Base-by-base conservation (phyloP, 2,797 vertebrate species). In the Oreortyx pictus region DNA sequence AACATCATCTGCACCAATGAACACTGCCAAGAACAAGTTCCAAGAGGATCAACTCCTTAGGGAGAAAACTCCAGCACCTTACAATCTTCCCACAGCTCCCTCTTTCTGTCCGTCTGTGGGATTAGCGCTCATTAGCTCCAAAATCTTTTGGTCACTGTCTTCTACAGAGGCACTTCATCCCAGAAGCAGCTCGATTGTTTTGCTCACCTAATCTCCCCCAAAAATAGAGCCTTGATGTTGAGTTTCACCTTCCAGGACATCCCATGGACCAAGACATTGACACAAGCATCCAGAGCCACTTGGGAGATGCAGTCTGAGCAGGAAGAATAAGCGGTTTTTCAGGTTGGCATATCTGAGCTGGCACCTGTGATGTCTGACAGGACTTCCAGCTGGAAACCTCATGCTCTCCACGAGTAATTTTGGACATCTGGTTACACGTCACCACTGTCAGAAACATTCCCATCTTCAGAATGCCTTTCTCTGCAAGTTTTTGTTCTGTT, bases 371-470 rank as follows among this genome's bases (percentile, higher is more conserved):
- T 54, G 60, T 50, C 54, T 54, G 46, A 59, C 44, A 75, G 59
- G 41, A 57, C 46, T 88, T 93, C 61, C 76, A 94, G 73, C 68
- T 86, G 61, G 82, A 87, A 89, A 65, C 13, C 44, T 43, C 22
- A 13, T 1, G 19, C 31, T 82, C 37, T 65, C 17, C 39, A 43
- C 1, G 17, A 60, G 47, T 59, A 49, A 86, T 86, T 83, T 52
- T 68, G 41, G 77, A 81, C 54, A 91, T 61, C 70, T 89, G 41
- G 49, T 54, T 68, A 41, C 66, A 86, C 72, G 73, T 68, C 82
- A 88, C 17, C 43, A 35, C 41, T 52, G 20, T 57, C 35, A 71
- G 68, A 92, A 62, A n/a, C 7, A 15, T n/a, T 89, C 31, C 54
- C 59, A 68, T 24, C 61, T 66, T 72, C 3, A 0, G 33, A 81